Percentiles rank a stretch among this genome's conserved stretches.
Conservation (phyloP, 2,113 vertebrate species). For the Zingel zingel region DNA sequence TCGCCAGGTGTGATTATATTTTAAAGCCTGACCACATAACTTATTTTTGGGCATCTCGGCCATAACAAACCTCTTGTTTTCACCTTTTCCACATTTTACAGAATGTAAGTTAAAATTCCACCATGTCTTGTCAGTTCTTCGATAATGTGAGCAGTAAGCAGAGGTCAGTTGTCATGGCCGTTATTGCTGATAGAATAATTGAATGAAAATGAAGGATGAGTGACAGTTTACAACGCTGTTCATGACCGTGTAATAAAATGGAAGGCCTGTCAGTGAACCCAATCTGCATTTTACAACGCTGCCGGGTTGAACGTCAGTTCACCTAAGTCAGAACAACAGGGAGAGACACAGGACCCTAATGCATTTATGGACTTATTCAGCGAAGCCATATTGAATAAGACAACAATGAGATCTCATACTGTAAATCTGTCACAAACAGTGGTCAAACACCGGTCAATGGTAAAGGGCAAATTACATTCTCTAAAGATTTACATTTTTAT, state of each 20-base stretch:
- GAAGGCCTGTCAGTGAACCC: conserved; percentile 82
- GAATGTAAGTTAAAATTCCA: background rate
- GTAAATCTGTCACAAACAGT: conserved; percentile 76
- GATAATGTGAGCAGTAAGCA: conserved; percentile 7
- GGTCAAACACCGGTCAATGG: conserved; percentile 77
- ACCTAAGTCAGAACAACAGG: conserved; percentile 65
- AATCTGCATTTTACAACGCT: conserved; percentile 85
- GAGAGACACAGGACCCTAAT: conserved; percentile 67
- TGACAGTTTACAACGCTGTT: conserved; percentile 76
- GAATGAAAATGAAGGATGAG: conserved; percentile 75
- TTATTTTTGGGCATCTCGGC: background rate
- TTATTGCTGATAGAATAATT: conserved; percentile 37
- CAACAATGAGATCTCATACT: conserved; percentile 76
- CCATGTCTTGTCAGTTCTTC: background rate
- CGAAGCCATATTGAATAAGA: conserved; percentile 71
- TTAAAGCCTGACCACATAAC: background rate
- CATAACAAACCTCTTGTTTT: background rate
- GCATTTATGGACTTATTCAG: conserved; percentile 81
- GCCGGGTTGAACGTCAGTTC: conserved; percentile 80
- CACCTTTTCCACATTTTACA: background rate
- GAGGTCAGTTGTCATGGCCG: conserved; percentile 18
- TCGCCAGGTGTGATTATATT: background rate
- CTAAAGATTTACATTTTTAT: background rate
- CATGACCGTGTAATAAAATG: conserved; percentile 78
- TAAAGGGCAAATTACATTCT: conserved; percentile 59